Percentiles rank a stretch among this genome's conserved stretches.
Evolutionary conservation across 64 coral and sea anemone species (phyloP).

Genomic region (Porites lutea): DNA sequence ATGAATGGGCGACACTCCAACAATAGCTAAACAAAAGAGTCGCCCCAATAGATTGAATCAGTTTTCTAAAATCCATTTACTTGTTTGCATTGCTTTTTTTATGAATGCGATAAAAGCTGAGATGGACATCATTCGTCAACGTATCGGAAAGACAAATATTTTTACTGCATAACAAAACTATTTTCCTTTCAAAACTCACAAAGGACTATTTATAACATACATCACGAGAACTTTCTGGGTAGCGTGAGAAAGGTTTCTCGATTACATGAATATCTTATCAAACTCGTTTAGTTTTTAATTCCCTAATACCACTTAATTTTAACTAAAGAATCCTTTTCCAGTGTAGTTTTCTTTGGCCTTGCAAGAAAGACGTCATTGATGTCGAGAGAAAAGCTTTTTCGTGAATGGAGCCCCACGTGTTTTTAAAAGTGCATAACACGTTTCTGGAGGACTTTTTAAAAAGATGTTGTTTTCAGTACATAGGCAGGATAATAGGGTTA

Average conservation of each 20-base stretch:
- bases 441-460: conserved; percentile 22
- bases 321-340: too few species aligned
- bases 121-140: conserved; percentile 54
- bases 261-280: neutral
- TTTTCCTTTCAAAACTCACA: conserved; percentile 35
- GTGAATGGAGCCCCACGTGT: conserved; percentile 25
- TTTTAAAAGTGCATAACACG: conserved; percentile 12
- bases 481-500: neutral
- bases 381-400: conserved; percentile 6
- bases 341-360: neutral
- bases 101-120: conserved; percentile 64
- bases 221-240: conserved; percentile 8
- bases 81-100: conserved; percentile 55
- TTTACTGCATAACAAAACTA: conserved; percentile 54
- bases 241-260: conserved; percentile 35
- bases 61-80: conserved; percentile 52
- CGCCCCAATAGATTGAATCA: conserved; percentile 43
- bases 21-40: conserved; percentile 26
- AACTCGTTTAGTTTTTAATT: neutral
- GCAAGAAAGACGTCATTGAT: neutral
- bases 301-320: too few species aligned
- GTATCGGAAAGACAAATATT: conserved; percentile 54
- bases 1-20: conserved; percentile 21
- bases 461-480: neutral
- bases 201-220: conserved; percentile 28